These are phyloP conservation scores for Stylophora pistillata DNA, from an alignment of 64 coral and sea anemone genomes.

Conservation along the genomic window DNA sequence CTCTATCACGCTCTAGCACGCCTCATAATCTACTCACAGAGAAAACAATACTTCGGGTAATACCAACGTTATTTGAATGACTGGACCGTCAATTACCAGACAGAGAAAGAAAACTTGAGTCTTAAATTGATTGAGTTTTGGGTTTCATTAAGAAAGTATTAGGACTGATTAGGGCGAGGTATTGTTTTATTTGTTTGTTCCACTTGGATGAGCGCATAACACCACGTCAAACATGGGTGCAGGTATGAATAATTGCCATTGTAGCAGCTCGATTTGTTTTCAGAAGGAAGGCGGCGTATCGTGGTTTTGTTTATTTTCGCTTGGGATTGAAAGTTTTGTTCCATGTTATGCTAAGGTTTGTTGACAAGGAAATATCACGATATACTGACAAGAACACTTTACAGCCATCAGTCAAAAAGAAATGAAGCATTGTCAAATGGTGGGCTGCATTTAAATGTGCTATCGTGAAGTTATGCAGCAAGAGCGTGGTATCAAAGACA, in stretches of 20 bases:
- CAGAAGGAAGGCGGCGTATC: too few species aligned
- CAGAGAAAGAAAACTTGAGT: not conserved
- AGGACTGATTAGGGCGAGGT: not conserved
- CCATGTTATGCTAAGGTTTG: not conserved
- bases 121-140: not conserved
- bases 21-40: not conserved
- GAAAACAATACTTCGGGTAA: not conserved
- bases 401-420: not conserved
- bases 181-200: not conserved
- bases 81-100: not conserved
- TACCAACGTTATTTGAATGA: not conserved
- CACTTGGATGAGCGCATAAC: conserved; percentile 3
- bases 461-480: not conserved
- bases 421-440: not conserved
- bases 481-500: not conserved
- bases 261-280: not conserved
- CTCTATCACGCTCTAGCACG: not conserved
- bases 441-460: not conserved
- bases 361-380: not conserved
- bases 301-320: not conserved
- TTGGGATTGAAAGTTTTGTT: not conserved
- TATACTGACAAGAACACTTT: not conserved
- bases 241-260: conserved; percentile 28
- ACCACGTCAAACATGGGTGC: not conserved
- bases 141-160: conserved; percentile 21